phyloP scores from a whole-genome alignment of 1,140 invertebrate genomes.

The Eurosta solidaginis region DNA sequence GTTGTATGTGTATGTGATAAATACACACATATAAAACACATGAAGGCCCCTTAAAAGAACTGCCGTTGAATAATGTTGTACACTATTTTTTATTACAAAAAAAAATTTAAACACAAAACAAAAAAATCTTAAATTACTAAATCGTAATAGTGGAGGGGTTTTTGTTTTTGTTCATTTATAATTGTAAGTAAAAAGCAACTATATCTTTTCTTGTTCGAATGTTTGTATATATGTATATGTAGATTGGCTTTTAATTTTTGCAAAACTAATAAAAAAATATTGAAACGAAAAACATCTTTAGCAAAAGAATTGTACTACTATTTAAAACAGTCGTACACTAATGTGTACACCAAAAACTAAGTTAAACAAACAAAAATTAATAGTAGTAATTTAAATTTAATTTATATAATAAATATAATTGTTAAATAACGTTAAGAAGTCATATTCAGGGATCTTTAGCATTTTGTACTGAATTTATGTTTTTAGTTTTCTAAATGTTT shows the following conservation, averaged over 20 bases:
- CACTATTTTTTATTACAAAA: constrained; percentile 21
- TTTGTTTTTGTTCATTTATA: too few relatives aligned
- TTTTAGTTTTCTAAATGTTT: constrained; percentile 26
- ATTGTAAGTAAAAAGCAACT: constrained; percentile 9
- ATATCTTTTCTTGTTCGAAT: background rate
- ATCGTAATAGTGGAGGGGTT: background rate
- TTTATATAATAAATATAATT: background rate
- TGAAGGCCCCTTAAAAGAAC: constrained; percentile 12
- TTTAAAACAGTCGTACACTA: background rate
- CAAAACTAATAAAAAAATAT: background rate
- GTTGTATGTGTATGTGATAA: background rate
- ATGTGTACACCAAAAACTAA: background rate
- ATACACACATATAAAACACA: background rate
- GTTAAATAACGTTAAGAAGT: constrained; percentile 41
- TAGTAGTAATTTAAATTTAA: background rate
- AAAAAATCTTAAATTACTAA: background rate
- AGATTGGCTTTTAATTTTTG: background rate
- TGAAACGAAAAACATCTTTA: background rate
- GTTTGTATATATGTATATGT: background rate
- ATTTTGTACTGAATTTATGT: constrained; percentile 46
- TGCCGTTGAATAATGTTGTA: constrained; percentile 31
- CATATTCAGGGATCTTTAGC: constrained; percentile 60
- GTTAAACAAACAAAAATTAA: background rate
- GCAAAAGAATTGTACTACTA: background rate
- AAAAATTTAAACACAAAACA: background rate